A percentile compares a stretch with the other conserved stretches of the same genome.
Evolutionary conservation across 2,797 vertebrate genomes (phyloP).

Genomic region (Sebastes reedi): DNA sequence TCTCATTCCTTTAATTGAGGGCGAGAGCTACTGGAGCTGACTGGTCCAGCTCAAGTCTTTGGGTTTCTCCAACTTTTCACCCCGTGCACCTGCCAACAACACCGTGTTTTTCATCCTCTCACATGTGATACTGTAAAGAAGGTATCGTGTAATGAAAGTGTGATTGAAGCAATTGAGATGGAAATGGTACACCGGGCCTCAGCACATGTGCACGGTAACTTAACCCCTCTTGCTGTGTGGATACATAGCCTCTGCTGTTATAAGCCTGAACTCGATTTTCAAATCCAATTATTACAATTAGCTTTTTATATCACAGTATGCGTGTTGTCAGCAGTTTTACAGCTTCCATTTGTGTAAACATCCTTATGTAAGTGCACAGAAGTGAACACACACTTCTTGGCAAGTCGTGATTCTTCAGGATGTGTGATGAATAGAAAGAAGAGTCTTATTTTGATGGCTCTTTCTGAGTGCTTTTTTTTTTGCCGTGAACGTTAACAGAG

Average conservation of each 20-base stretch:
- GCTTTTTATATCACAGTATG: not conserved
- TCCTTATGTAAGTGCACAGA: constrained; percentile 58
- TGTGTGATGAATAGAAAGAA: constrained; percentile 47
- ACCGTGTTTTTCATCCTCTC: not conserved
- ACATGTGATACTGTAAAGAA: constrained; percentile 21
- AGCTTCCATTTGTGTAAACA: constrained; percentile 30
- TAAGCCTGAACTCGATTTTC: not conserved
- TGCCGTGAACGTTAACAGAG: constrained; percentile 38
- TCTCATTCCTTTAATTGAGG: not conserved
- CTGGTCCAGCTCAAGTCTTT: constrained; percentile 17
- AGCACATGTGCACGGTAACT: not conserved
- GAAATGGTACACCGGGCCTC: constrained; percentile 17
- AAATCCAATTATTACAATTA: not conserved
- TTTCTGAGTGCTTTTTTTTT: constrained; percentile 53
- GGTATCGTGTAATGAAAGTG: constrained; percentile 19
- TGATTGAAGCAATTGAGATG: constrained; percentile 19
- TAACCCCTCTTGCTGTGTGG: not conserved
- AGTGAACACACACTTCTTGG: constrained; percentile 20
- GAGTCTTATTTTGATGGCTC: constrained; percentile 35
- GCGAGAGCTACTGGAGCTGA: constrained; percentile 23
- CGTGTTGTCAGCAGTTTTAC: not conserved
- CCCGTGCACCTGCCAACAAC: not conserved
- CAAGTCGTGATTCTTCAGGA: constrained; percentile 25
- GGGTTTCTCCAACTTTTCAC: constrained; percentile 15
- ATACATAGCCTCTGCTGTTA: not conserved